These are phyloP conservation scores for Branchellion lobata DNA, from an alignment of 2,888 invertebrate species.

Conservation along the genomic window DNA sequence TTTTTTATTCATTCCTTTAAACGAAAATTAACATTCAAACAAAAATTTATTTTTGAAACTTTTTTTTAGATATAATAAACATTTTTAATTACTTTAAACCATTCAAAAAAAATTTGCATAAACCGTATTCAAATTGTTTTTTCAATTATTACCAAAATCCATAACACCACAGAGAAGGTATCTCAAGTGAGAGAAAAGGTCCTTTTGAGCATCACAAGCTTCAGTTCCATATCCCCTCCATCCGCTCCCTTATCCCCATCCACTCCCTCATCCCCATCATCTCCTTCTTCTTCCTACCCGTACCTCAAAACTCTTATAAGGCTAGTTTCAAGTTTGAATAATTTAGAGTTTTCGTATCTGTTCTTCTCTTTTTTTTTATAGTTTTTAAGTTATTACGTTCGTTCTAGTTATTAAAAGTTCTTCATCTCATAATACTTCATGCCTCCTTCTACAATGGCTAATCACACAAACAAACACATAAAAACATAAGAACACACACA, in stretches of 20 bases:
- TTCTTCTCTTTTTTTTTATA: not conserved
- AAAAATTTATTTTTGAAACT: not conserved
- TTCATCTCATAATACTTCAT: too few species aligned
- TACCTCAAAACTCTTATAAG: slow-evolving; percentile 27
- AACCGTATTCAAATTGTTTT: too few species aligned
- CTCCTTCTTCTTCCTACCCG: slow-evolving; percentile 10
- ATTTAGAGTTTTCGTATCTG: not conserved
- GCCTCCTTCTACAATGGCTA: too few species aligned
- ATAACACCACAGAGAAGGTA: slow-evolving; percentile 67
- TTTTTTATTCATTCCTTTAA: not conserved
- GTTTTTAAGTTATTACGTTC: not conserved
- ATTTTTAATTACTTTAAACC: too few species aligned
- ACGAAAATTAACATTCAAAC: slow-evolving; percentile 72
- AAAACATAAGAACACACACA: too few species aligned
- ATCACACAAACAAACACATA: too few species aligned
- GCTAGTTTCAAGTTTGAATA: not conserved
- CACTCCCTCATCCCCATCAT: not conserved
- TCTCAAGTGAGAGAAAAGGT: slow-evolving; percentile 74
- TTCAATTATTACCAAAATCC: too few species aligned
- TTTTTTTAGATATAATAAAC: too few species aligned
- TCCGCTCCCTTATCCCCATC: slow-evolving; percentile 44
- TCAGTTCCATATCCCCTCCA: slow-evolving; percentile 43
- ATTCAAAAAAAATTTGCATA: too few species aligned
- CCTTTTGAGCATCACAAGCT: slow-evolving; percentile 58
- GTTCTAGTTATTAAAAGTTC: not conserved